A percentile compares a stretch with the other conserved stretches of the same genome.
phyloP scores from a whole-genome alignment of 2,888 invertebrate species.

The Habroteleia sp. region DNA sequence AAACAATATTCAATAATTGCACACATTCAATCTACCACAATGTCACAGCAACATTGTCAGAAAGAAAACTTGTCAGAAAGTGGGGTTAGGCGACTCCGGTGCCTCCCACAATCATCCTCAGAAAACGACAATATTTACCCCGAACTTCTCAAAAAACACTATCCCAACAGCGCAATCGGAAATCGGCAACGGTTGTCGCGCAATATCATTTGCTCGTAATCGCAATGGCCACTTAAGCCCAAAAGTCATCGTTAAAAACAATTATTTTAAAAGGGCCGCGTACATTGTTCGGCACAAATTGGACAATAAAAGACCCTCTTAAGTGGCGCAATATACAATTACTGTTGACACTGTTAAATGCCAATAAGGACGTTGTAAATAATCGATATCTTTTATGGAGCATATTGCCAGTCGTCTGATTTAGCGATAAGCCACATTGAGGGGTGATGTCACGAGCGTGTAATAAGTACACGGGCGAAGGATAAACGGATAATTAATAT shows the following conservation, averaged over 20 bases:
- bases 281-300: slow-evolving; percentile 41
- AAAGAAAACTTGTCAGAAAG: too few species aligned
- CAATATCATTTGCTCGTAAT: slow-evolving; percentile 6
- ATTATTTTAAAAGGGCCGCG: slow-evolving; percentile 32
- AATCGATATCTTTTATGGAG: slow-evolving; percentile 57
- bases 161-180: neutral
- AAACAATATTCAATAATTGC: too few species aligned
- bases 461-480: slow-evolving; percentile 50
- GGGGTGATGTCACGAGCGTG: slow-evolving; percentile 44
- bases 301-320: slow-evolving; percentile 49
- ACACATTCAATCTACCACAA: too few species aligned
- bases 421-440: slow-evolving; percentile 48
- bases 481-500: slow-evolving; percentile 62
- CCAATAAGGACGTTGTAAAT: slow-evolving; percentile 59
- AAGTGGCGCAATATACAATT: slow-evolving; percentile 58
- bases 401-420: slow-evolving; percentile 44
- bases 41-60: too few species aligned
- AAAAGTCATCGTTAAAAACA: slow-evolving; percentile 16
- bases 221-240: slow-evolving; percentile 8
- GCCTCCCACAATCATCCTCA: too few species aligned
- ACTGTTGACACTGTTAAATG: slow-evolving; percentile 58
- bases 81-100: too few species aligned
- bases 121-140: too few species aligned
- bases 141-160: too few species aligned
- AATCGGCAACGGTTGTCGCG: neutral